Base-by-base conservation (phyloP, 2,888 invertebrate species). In the Synergus japonicus region DNA sequence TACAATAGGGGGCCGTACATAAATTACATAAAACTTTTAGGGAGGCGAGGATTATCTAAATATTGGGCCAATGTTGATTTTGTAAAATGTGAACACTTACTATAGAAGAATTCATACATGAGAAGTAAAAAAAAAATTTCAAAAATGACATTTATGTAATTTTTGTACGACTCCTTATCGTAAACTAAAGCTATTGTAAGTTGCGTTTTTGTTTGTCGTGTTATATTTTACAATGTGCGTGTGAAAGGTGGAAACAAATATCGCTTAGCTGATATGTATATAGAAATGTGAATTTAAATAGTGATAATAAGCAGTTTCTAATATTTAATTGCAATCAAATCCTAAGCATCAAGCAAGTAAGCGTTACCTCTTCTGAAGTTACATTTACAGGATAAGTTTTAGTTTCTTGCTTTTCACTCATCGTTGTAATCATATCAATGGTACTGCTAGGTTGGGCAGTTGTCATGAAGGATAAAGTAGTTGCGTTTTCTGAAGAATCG, bases 351-450 rank as follows among this genome's bases (percentile, higher is more conserved):
- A 82, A 84, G 90, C 88, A 67, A 84, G 76, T 84, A 91, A 91
- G 92, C 91, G 89, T 92, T 92, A 92, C 92, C 92, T 92, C 91
- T 77, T 91, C 88, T 79, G 86, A 86, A 78, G 91, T 91, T 83
- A 86, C 81, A 88, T 89, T 90, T 85, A 85, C 85, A 87, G 86
- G 83, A 83, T 87, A 87, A 77, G 87, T 87, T 81, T 83, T 82
- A 60, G 78, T 43, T 64, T 82, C 80, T 29, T 69, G 22, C 87
- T 93, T 94, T 12, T 94, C 94, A 9, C 94, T 94, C 81, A 93
- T 94, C 81, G 93, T 93, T 7, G 87, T 89, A 73, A 89, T 77
- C 78, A 82, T 81, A 81, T 86, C 76, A 80, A 85, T 60, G 18
- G 85, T 12, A 8, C 88, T 10, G 5, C 88, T 83, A 78, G 83